These are phyloP conservation scores for Trichonephila inaurata DNA, from an alignment of 1,140 invertebrate genomes.

Conservation along the genomic window DNA sequence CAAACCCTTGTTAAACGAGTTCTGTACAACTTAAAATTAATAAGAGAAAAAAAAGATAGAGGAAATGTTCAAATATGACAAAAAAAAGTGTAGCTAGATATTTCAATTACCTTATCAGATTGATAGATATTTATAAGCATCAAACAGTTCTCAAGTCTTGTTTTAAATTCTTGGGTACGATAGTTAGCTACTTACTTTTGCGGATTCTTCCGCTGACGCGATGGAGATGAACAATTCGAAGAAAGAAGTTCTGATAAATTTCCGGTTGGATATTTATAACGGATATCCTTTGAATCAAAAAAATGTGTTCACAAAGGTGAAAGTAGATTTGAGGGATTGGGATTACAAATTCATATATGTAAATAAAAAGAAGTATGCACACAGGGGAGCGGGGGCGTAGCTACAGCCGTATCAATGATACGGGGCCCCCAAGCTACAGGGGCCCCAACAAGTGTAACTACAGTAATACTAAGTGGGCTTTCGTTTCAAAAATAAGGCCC, in stretches of 20 bases:
- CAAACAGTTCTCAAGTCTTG: not conserved
- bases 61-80: not conserved
- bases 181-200: not conserved
- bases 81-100: not conserved
- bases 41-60: too few species aligned
- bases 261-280: constrained; percentile 31
- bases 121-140: not conserved
- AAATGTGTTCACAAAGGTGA: not conserved
- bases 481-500: too few species aligned
- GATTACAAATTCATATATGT: too few species aligned
- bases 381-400: too few species aligned
- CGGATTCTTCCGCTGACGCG: not conserved
- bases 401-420: too few species aligned
- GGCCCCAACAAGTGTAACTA: too few species aligned
- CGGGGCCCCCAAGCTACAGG: too few species aligned
- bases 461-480: too few species aligned
- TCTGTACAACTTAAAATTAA: too few species aligned
- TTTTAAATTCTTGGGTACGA: not conserved
- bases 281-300: not conserved
- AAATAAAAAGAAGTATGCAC: too few species aligned
- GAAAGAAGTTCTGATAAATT: constrained; percentile 14
- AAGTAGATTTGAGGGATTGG: not conserved
- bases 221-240: not conserved
- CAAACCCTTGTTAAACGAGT: too few species aligned
- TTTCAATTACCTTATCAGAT: not conserved